Conservation (phyloP, 2,888 invertebrate genomes). For the Pyrochroa serraticornis region DNA sequence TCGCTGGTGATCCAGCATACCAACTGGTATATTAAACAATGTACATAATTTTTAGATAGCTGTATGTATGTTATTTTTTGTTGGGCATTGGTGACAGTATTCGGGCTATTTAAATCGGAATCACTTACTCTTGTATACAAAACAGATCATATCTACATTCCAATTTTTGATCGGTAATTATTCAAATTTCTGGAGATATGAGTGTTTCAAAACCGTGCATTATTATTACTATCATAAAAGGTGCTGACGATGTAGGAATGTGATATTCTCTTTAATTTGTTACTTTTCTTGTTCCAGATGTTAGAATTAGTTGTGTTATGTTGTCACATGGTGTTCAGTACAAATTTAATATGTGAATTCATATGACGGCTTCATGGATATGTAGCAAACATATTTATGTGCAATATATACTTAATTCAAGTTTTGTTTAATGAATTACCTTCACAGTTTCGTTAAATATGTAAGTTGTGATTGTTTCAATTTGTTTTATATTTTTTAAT, state of each 20-base stretch:
- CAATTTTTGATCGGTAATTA: constrained; percentile 31
- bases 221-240: constrained; percentile 48
- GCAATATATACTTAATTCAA: constrained; percentile 54
- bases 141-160: constrained; percentile 45
- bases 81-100: constrained; percentile 48
- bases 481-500: constrained; percentile 22
- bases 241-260: constrained; percentile 57
- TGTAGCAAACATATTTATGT: constrained; percentile 55
- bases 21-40: constrained; percentile 41
- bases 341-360: constrained; percentile 51
- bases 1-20: constrained; percentile 42
- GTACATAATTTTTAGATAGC: constrained; percentile 45
- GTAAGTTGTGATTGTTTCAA: constrained; percentile 23
- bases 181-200: constrained; percentile 25
- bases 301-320: constrained; percentile 51
- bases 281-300: constrained; percentile 53
- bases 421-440: constrained; percentile 34
- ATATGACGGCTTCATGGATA: constrained; percentile 51
- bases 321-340: constrained; percentile 56
- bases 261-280: constrained; percentile 57
- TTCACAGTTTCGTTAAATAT: constrained; percentile 26
- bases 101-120: constrained; percentile 32
- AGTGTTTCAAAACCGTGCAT: constrained; percentile 31
- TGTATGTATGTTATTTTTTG: constrained; percentile 48
- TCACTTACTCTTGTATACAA: constrained; percentile 17